phyloP scores from a whole-genome alignment of 2,113 vertebrate species.

The Myodes glareolus region DNA sequence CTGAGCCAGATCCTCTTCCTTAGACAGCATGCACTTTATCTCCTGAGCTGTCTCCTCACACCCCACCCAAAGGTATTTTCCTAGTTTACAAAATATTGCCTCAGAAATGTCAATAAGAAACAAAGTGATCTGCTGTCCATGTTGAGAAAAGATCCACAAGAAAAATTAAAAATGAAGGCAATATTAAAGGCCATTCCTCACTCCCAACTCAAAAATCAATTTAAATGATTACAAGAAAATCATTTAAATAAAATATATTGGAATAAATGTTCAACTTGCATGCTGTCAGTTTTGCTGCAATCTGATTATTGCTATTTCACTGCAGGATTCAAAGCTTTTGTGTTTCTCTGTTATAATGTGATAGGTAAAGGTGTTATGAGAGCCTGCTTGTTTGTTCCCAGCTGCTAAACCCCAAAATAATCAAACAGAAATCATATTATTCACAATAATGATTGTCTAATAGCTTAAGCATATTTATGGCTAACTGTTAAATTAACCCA shows the following conservation, averaged over 20 bases:
- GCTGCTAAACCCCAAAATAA: too few species aligned
- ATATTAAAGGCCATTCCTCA: neutral
- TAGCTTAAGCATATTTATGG: too few species aligned
- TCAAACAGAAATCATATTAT: too few species aligned
- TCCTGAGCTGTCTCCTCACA: neutral
- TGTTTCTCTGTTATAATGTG: neutral
- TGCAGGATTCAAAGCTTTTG: neutral
- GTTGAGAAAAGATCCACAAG: neutral
- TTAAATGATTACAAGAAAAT: neutral
- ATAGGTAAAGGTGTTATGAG: neutral
- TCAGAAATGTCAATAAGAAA: neutral
- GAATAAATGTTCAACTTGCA: conserved; percentile 5
- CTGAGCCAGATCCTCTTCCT: neutral
- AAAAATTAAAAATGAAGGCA: conserved; percentile 39
- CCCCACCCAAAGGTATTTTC: neutral
- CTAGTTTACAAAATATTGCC: neutral
- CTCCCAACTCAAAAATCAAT: neutral
- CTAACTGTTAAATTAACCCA: too few species aligned
- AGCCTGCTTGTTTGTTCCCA: too few species aligned
- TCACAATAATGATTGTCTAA: too few species aligned
- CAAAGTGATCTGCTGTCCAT: neutral
- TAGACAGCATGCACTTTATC: too few species aligned
- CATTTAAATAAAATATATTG: neutral
- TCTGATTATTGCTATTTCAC: neutral
- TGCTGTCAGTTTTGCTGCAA: neutral